These are phyloP conservation scores for Ictalurus punctatus DNA, from an alignment of 2,113 vertebrate genomes.

Conservation along the genomic window DNA sequence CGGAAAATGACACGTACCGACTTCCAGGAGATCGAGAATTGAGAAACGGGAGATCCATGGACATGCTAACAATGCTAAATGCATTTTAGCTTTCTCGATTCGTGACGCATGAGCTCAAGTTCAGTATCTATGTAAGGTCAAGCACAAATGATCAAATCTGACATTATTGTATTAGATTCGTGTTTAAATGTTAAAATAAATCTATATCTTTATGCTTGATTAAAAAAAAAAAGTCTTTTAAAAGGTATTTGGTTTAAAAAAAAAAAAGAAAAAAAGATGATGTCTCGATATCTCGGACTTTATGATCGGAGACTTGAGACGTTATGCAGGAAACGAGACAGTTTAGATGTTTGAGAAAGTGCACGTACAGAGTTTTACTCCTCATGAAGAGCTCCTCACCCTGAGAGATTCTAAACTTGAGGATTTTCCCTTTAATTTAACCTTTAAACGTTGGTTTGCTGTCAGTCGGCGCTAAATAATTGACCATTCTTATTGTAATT, in stretches of 20 bases:
- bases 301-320: too few relatives aligned
- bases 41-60: too few relatives aligned
- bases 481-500: not conserved
- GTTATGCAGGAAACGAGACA: not conserved
- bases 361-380: not conserved
- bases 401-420: not conserved
- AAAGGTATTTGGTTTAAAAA: too few relatives aligned
- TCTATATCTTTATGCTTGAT: too few relatives aligned
- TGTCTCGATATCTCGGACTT: not conserved
- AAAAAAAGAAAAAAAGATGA: not conserved
- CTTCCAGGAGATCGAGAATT: too few relatives aligned
- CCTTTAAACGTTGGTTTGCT: not conserved
- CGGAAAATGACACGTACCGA: too few relatives aligned
- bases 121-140: not conserved
- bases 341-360: not conserved
- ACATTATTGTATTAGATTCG: not conserved
- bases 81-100: not conserved
- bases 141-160: not conserved
- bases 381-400: not conserved
- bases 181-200: too few relatives aligned
- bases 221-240: too few relatives aligned
- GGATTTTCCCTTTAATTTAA: not conserved
- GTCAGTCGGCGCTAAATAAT: not conserved
- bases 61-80: not conserved
- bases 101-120: not conserved